phyloP scores from a whole-genome alignment of 1,140 invertebrate species.

The Saccostrea cuccullata region DNA sequence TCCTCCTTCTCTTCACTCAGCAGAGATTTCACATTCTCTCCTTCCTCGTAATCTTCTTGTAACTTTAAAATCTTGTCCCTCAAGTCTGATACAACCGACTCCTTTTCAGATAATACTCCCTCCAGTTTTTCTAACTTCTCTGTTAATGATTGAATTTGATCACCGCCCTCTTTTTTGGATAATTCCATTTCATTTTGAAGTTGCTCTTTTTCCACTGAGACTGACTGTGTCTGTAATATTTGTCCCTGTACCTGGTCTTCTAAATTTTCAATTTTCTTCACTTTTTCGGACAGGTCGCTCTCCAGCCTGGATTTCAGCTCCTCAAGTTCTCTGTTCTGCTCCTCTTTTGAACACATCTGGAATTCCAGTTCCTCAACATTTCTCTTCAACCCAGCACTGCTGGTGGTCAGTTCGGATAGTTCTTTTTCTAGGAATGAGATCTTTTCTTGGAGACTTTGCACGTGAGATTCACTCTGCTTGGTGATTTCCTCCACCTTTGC shows the following conservation, averaged over 20 bases:
- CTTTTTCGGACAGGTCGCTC: background rate
- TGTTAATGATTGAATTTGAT: background rate
- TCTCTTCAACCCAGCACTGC: background rate
- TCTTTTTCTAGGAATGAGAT: constrained; percentile 10
- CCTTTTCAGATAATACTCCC: background rate
- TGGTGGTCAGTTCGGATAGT: background rate
- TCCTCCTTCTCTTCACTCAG: constrained; percentile 23
- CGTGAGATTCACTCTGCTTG: constrained; percentile 25
- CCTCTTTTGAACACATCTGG: background rate
- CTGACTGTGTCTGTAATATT: background rate
- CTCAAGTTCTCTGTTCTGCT: background rate
- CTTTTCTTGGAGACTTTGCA: constrained; percentile 68
- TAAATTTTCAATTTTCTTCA: constrained; percentile 23
- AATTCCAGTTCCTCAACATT: background rate
- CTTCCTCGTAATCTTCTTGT: constrained; percentile 18
- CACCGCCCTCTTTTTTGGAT: background rate
- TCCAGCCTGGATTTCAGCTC: background rate
- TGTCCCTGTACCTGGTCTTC: background rate
- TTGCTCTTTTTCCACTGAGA: background rate
- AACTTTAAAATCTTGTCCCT: constrained; percentile 7
- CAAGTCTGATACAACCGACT: background rate
- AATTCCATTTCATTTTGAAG: constrained; percentile 1
- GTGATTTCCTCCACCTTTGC: background rate
- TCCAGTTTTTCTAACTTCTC: constrained; percentile 16
- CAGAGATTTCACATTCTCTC: background rate